A percentile compares a stretch with the other conserved stretches of the same genome.
These are phyloP conservation scores for Euzetes globulus DNA, from an alignment of 2,888 invertebrate genomes.

Conservation along the genomic window DNA sequence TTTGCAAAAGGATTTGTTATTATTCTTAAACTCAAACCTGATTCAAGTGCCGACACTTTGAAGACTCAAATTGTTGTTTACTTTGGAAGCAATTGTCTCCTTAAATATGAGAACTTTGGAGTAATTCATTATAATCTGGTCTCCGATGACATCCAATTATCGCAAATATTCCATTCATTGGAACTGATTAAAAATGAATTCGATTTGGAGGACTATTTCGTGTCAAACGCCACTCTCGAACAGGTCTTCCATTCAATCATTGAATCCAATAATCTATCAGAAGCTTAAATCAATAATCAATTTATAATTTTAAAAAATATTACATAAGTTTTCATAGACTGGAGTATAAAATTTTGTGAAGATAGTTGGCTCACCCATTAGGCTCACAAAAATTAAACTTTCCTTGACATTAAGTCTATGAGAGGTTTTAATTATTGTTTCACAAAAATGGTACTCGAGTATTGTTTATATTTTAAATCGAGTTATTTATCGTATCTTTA, in stretches of 20 bases:
- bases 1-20: conserved; percentile 78
- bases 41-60: not conserved
- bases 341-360: too few species aligned
- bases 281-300: too few species aligned
- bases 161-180: not conserved
- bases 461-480: too few species aligned
- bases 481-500: too few species aligned
- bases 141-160: not conserved
- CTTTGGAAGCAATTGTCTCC: not conserved
- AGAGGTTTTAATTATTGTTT: too few species aligned
- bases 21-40: conserved; percentile 59
- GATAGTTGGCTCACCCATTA: too few species aligned
- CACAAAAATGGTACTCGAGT: too few species aligned
- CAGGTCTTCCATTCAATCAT: not conserved
- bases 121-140: not conserved
- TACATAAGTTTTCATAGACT: too few species aligned
- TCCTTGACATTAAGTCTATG: too few species aligned
- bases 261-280: too few species aligned
- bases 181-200: not conserved
- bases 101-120: not conserved
- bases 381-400: too few species aligned
- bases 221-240: not conserved
- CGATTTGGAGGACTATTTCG: conserved; percentile 4
- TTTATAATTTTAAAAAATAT: too few species aligned
- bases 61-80: not conserved